A percentile compares a stretch with the other conserved stretches of the same genome.
These are phyloP conservation scores for Ashinkailepas kermadecensis DNA, from an alignment of 2,888 invertebrate genomes.

Conservation along the genomic window DNA sequence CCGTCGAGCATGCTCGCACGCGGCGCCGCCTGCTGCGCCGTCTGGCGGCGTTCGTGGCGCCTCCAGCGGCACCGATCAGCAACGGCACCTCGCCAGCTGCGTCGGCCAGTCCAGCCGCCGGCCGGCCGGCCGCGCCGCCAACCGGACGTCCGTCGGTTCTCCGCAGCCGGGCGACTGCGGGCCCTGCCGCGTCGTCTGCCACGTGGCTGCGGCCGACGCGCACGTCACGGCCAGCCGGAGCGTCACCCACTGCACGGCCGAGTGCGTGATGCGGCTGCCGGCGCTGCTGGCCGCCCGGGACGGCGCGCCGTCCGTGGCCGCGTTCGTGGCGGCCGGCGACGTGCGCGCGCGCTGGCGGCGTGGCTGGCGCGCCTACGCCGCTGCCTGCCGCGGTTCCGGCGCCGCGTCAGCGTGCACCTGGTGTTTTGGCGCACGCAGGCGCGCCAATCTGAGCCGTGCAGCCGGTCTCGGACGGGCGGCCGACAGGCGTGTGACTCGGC, in stretches of 20 bases:
- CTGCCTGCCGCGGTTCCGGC: slow-evolving; percentile 48
- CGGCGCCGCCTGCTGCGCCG: background rate
- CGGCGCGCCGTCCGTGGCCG: slow-evolving; percentile 76
- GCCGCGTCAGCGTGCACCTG: slow-evolving; percentile 78
- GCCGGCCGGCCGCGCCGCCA: background rate
- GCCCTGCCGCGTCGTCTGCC: slow-evolving; percentile 74
- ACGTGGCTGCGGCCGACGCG: slow-evolving; percentile 60
- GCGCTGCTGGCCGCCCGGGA: slow-evolving; percentile 78
- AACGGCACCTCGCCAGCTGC: background rate
- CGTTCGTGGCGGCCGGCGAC: slow-evolving; percentile 79
- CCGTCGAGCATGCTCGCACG: background rate
- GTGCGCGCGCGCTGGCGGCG: slow-evolving; percentile 64
- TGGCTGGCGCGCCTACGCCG: slow-evolving; percentile 62
- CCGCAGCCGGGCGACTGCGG: slow-evolving; percentile 30
- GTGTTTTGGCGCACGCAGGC: slow-evolving; percentile 70
- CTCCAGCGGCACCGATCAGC: background rate
- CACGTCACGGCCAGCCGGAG: slow-evolving; percentile 62
- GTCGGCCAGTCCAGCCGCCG: background rate
- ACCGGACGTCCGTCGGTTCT: slow-evolving; percentile 26
- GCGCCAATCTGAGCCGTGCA: background rate
- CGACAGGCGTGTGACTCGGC: background rate
- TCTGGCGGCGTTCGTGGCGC: background rate
- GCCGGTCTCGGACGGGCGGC: background rate
- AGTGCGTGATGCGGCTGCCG: slow-evolving; percentile 79
- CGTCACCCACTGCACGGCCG: slow-evolving; percentile 82